These are phyloP conservation scores for Enteromius afrohamiltoni DNA, from an alignment of 2,797 vertebrate species.

Conservation along the genomic window DNA sequence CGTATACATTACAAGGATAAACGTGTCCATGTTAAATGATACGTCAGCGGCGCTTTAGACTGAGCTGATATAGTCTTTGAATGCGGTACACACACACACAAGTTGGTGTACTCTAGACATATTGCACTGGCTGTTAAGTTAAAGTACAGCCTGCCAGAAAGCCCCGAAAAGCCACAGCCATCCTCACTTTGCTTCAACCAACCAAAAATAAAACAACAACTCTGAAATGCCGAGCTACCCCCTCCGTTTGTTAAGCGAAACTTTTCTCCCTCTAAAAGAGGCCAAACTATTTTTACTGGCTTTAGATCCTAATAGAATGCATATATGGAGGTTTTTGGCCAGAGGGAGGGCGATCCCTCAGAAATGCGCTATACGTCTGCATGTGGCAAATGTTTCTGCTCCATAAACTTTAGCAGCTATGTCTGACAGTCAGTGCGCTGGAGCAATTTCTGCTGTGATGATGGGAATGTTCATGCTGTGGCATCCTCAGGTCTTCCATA, in stretches of 20 bases:
- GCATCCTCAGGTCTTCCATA: not conserved
- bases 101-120: not conserved
- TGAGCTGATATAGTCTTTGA: not conserved
- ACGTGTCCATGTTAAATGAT: conserved; percentile 34
- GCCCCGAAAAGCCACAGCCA: conserved; percentile 27
- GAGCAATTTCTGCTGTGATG: conserved; percentile 18
- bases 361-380: conserved; percentile 41
- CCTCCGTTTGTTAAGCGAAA: conserved; percentile 29
- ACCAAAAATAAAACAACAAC: conserved; percentile 21
- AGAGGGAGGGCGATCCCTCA: conserved; percentile 13
- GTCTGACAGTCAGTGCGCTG: conserved; percentile 18
- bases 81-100: not conserved
- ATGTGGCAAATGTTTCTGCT: conserved; percentile 40
- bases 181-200: conserved; percentile 27
- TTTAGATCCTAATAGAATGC: conserved; percentile 29
- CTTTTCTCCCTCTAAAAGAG: conserved; percentile 17
- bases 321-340: conserved; percentile 43
- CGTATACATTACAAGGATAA: conserved; percentile 17
- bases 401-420: conserved; percentile 38
- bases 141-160: conserved; percentile 33
- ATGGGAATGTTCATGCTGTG: conserved; percentile 31
- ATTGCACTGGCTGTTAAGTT: conserved; percentile 26
- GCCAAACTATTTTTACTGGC: conserved; percentile 48
- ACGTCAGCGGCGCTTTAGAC: not conserved
- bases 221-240: conserved; percentile 21